Evolutionary conservation across 2,888 invertebrate species (phyloP), one percentile per base, ranked within the genome.

Genomic region (Ischnura elegans): DNA sequence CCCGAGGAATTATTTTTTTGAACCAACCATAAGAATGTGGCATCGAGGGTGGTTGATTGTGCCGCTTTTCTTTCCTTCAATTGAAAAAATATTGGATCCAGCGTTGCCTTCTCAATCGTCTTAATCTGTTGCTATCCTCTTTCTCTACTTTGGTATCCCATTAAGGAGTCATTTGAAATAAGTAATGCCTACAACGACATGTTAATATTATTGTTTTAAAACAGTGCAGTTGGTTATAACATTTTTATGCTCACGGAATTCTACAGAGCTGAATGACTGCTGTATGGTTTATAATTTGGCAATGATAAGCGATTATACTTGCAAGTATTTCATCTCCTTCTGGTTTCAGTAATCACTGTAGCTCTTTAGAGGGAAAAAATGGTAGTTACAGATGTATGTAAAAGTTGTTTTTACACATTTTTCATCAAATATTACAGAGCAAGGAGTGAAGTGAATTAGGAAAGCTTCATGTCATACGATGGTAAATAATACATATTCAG

Each of bases 1-100:
- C 8, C 76, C 76, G 76, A 76, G 76, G 76, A 36, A 76, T 76
- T 76, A 76, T 76, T 76, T 76, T 76, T 76, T 76, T 76, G 76
- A 76, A 13, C 76, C 76, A 36, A 76, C 36, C 29, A 10, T 13
- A 36, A 36, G 36, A 76, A 36, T 36, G 76, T 76, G 76, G 76
- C 76, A 76, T 76, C 36, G 36, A 10, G 76, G 76, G 36, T 36
- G 61, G n/a, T 0, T 76, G 66, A 29, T 36, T 29, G 66, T 36
- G 76, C 29, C 10, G 13, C 29, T 76, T 76, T 5, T 76, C 76
- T 36, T 36, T 36, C 13, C 4, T 16, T 76, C 76, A 13, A 2
- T 76, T 13, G 29, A 36, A 29, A 76, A 29, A n/a, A n/a, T n/a
- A n/a, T n/a, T n/a, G 76, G 76, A 76, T 36, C 76, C 76, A 76